A percentile compares a stretch with the other conserved stretches of the same genome.
phyloP scores from a whole-genome alignment of 1,140 invertebrate species.

The Ectropis grisescens region DNA sequence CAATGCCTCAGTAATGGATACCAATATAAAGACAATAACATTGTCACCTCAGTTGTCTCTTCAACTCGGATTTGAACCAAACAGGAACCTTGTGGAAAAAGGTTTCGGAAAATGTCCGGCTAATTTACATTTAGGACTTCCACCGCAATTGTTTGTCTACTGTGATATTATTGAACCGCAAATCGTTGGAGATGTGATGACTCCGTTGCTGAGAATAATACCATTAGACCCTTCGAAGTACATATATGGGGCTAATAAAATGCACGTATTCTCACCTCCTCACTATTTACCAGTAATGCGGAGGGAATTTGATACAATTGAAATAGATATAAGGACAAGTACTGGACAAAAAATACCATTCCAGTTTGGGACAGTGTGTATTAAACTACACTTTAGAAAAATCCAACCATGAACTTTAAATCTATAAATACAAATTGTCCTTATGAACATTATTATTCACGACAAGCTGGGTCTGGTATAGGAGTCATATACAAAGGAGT shows the following conservation, averaged over 20 bases:
- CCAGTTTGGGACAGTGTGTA: constrained; percentile 28
- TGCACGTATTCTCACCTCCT: constrained; percentile 22
- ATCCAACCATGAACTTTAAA: constrained; percentile 8
- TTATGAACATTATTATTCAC: constrained; percentile 24
- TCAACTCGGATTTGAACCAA: constrained; percentile 18
- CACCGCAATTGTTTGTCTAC: constrained; percentile 33
- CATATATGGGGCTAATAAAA: constrained; percentile 23
- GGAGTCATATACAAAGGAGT: constrained; percentile 22
- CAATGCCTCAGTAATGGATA: constrained; percentile 1
- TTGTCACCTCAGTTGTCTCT: constrained; percentile 14
- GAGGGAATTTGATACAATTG: constrained; percentile 27
- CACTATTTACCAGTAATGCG: constrained; percentile 24
- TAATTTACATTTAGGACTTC: constrained; percentile 21
- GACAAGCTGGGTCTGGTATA: constrained; percentile 24
- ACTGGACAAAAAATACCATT: constrained; percentile 30
- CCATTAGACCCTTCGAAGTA: constrained; percentile 20
- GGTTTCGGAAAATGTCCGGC: constrained; percentile 13
- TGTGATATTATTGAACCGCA: constrained; percentile 34
- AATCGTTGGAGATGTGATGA: constrained; percentile 32
- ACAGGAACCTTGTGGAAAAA: constrained; percentile 13
- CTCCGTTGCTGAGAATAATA: constrained; percentile 25
- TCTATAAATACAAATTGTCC: constrained; percentile 11
- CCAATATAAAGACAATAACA: constrained; percentile 4
- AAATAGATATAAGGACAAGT: constrained; percentile 31
- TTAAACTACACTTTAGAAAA: constrained; percentile 22